A percentile compares a stretch with the other conserved stretches of the same genome.
Evolutionary conservation across 2,113 vertebrate species (phyloP).

Genomic region (Oreochromis aureus): DNA sequence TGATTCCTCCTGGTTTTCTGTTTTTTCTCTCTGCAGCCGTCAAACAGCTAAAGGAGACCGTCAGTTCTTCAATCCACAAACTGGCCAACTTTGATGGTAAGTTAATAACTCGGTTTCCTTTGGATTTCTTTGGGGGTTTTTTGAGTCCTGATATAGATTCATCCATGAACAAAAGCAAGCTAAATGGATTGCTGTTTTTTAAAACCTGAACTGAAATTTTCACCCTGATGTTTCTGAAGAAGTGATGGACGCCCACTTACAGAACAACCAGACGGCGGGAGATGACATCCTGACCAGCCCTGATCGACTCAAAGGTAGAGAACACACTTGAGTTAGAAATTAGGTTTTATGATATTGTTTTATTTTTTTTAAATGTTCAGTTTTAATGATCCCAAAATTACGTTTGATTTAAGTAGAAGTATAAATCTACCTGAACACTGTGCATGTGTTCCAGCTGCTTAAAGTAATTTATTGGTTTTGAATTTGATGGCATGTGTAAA

Average conservation of each 20-base stretch:
- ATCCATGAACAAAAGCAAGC: background rate
- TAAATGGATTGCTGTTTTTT: background rate
- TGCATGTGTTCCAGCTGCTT: background rate
- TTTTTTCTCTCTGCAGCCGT: conserved; percentile 61
- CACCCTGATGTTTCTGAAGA: conserved; percentile 24
- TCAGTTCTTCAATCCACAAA: conserved; percentile 73
- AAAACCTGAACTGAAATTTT: background rate
- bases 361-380: background rate
- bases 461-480: background rate
- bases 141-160: background rate
- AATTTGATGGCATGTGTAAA: background rate
- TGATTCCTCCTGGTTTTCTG: background rate
- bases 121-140: background rate
- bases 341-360: background rate
- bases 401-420: background rate
- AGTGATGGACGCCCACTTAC: conserved; percentile 74
- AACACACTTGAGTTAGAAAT: background rate
- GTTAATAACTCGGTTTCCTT: conserved; percentile 1
- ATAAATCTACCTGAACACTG: background rate
- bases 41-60: conserved; percentile 72
- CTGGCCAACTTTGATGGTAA: conserved; percentile 74
- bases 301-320: conserved; percentile 68
- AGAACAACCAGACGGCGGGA: conserved; percentile 73
- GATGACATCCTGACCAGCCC: conserved; percentile 71
- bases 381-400: background rate